A percentile compares a stretch with the other conserved stretches of the same genome.
Conservation (phyloP, 2,888 invertebrate species). For the Pandemis cinnamomeana region DNA sequence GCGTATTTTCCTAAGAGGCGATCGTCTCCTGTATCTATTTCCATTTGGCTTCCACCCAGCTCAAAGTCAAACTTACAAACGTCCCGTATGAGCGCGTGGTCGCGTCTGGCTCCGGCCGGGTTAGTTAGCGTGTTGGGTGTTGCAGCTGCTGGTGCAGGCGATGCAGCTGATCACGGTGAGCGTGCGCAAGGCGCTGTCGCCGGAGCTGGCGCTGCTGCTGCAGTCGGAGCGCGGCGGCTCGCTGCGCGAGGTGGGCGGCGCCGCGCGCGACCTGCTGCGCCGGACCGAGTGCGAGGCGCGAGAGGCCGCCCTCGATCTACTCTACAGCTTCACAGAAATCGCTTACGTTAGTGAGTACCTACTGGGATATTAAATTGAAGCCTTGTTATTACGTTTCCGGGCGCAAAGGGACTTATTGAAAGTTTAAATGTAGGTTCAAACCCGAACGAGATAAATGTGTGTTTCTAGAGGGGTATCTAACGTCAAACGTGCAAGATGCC, state of each 20-base stretch:
- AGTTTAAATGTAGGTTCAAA: too few species aligned
- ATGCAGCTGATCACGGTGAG: constrained; percentile 87
- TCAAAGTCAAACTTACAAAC: too few species aligned
- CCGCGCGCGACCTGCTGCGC: constrained; percentile 85
- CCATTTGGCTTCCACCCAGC: not conserved
- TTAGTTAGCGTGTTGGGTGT: not conserved
- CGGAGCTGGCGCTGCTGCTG: constrained; percentile 88
- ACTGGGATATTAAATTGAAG: not conserved
- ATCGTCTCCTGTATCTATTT: not conserved
- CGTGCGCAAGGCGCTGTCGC: constrained; percentile 88
- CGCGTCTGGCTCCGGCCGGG: not conserved
- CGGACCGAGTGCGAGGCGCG: constrained; percentile 89
- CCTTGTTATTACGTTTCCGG: too few species aligned
- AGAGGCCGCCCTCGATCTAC: constrained; percentile 87
- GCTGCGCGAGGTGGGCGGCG: constrained; percentile 84
- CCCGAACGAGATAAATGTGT: too few species aligned
- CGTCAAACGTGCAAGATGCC: too few species aligned
- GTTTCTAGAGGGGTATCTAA: too few species aligned
- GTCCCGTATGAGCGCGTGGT: too few species aligned
- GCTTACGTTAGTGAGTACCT: constrained; percentile 86
- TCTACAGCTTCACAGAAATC: constrained; percentile 86
- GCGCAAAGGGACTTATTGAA: too few species aligned
- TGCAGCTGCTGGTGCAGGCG: constrained; percentile 86
- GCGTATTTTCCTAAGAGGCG: not conserved
- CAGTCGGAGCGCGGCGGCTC: constrained; percentile 85